Percentiles rank a stretch among this genome's conserved stretches.
Evolutionary conservation across 2,113 vertebrate species (phyloP).

Genomic region (Actenoides lindsayi): DNA sequence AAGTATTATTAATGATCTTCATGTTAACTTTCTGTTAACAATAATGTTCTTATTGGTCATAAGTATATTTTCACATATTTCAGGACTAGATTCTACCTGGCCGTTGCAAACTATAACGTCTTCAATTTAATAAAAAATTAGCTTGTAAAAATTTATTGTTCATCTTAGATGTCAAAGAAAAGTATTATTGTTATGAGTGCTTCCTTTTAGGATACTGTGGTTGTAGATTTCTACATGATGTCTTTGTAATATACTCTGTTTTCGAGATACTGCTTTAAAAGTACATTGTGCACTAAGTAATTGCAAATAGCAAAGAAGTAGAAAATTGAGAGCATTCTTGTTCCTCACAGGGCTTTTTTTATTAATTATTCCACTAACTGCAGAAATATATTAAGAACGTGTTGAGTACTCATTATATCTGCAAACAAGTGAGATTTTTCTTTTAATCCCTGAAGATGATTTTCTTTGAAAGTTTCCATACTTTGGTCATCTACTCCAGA

Average conservation of each 20-base stretch:
- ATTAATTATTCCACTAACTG: not conserved
- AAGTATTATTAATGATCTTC: not conserved
- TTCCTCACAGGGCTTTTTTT: not conserved
- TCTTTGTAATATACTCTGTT: not conserved
- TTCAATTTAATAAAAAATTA: not conserved
- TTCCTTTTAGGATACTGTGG: not conserved
- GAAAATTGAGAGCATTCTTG: not conserved
- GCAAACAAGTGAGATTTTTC: not conserved
- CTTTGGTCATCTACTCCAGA: not conserved
- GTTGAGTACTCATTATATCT: not conserved
- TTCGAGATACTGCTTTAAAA: conserved; percentile 26
- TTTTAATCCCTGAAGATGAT: not conserved
- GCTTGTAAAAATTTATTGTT: not conserved
- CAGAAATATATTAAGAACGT: not conserved
- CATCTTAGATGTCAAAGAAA: not conserved
- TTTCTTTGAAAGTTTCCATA: not conserved
- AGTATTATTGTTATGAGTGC: not conserved
- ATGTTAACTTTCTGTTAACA: not conserved
- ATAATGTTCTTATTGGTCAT: not conserved
- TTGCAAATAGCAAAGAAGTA: not conserved
- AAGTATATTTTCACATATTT: not conserved
- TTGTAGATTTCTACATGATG: not conserved
- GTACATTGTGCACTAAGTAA: not conserved
- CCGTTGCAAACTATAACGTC: not conserved
- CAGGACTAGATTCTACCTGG: not conserved